phyloP scores from a whole-genome alignment of 2,797 vertebrate genomes.

The Anabas testudineus region DNA sequence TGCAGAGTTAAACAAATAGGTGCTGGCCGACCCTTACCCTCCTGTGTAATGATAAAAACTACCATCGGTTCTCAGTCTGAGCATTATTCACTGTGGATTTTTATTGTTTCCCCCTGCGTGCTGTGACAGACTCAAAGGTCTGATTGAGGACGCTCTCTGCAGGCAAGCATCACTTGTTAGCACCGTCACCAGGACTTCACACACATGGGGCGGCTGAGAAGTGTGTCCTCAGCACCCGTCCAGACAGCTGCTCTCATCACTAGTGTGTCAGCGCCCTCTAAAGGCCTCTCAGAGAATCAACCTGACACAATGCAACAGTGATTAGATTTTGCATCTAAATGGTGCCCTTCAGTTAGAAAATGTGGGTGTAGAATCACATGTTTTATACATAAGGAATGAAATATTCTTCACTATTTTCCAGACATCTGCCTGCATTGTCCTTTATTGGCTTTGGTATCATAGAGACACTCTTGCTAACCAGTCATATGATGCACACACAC shows the following conservation, averaged over 20 bases:
- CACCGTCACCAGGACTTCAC: slow-evolving; percentile 62
- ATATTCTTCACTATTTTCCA: slow-evolving; percentile 4
- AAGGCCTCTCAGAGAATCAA: slow-evolving; percentile 16
- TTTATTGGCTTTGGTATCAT: slow-evolving; percentile 32
- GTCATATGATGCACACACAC: slow-evolving; percentile 66
- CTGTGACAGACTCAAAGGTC: slow-evolving; percentile 22
- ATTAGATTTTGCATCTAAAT: background rate
- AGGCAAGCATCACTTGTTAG: slow-evolving; percentile 63
- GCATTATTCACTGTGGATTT: background rate
- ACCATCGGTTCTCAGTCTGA: background rate
- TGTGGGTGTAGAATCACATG: background rate
- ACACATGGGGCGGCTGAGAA: slow-evolving; percentile 70
- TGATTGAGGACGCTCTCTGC: slow-evolving; percentile 45
- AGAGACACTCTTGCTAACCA: slow-evolving; percentile 46
- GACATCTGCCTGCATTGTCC: slow-evolving; percentile 49
- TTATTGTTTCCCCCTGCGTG: background rate
- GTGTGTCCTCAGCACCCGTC: slow-evolving; percentile 54
- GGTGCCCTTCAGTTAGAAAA: background rate
- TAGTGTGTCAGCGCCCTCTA: slow-evolving; percentile 62
- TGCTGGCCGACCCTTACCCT: background rate
- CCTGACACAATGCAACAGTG: background rate
- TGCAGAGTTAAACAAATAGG: no score
- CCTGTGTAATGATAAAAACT: background rate
- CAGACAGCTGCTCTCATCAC: slow-evolving; percentile 28
- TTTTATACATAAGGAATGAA: slow-evolving; percentile 1